phyloP scores from a whole-genome alignment of 2,113 vertebrate genomes.

The Anoura caudifer region DNA sequence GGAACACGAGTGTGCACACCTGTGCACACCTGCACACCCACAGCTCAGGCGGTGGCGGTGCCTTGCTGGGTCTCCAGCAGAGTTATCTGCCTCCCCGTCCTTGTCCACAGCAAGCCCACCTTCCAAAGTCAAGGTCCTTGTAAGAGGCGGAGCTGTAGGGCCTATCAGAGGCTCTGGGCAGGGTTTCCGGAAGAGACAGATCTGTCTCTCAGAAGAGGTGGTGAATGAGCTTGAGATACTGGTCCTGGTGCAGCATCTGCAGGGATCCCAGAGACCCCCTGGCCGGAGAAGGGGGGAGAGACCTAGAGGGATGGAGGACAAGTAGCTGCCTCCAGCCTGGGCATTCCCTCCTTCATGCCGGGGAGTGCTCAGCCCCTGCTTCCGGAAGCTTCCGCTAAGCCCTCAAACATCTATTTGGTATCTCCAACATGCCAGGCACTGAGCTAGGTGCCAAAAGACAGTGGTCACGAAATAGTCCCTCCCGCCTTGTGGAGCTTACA shows the following conservation, averaged over 20 bases:
- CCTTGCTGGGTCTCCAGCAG: not conserved
- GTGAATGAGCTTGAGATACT: not conserved
- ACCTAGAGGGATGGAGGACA: not conserved
- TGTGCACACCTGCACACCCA: too few relatives aligned
- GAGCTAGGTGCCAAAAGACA: not conserved
- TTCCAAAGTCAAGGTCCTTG: not conserved
- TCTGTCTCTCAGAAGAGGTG: not conserved
- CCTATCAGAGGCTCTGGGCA: not conserved
- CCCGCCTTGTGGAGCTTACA: not conserved
- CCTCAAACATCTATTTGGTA: not conserved
- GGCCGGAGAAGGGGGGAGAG: not conserved
- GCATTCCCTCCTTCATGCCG: not conserved
- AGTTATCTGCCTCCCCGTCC: not conserved
- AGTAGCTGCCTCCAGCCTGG: not conserved
- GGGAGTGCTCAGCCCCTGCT: not conserved
- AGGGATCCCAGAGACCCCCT: not conserved
- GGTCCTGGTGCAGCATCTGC: not conserved
- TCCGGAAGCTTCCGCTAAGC: not conserved
- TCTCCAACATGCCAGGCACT: not conserved
- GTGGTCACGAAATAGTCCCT: not conserved
- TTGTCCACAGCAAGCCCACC: not conserved
- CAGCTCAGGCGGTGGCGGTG: not conserved
- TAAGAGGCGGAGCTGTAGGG: not conserved
- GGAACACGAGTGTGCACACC: accelerated
- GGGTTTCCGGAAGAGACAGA: not conserved